Conservation (phyloP, 2,797 vertebrate genomes). For the Coreius guichenoti region DNA sequence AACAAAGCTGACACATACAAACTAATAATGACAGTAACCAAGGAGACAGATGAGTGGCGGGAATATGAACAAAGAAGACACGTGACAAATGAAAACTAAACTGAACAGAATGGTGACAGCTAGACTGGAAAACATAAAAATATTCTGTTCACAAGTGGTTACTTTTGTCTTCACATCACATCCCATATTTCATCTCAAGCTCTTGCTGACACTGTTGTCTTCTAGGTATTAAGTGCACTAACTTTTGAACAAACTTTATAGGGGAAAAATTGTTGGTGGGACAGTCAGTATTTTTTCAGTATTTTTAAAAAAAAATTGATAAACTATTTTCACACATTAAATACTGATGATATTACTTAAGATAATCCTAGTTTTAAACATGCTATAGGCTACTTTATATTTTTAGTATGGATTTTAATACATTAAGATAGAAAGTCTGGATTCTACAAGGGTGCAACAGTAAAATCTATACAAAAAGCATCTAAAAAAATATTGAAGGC, state of each 20-base stretch:
- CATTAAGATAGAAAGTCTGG: not conserved
- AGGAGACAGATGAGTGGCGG: too few relatives aligned
- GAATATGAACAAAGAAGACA: too few relatives aligned
- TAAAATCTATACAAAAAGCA: not conserved
- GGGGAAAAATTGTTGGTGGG: not conserved
- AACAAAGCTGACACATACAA: too few relatives aligned
- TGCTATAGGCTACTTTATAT: too few relatives aligned
- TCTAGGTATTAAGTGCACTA: not conserved
- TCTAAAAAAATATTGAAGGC: not conserved
- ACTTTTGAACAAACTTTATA: not conserved
- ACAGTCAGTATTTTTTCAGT: not conserved
- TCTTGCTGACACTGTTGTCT: not conserved
- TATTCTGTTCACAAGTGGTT: constrained; percentile 3
- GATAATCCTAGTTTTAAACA: too few relatives aligned
- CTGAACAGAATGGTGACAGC: too few relatives aligned
- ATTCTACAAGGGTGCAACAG: not conserved
- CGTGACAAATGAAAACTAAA: too few relatives aligned
- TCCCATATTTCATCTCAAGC: not conserved
- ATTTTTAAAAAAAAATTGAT: not conserved
- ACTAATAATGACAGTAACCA: too few relatives aligned
- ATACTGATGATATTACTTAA: too few relatives aligned
- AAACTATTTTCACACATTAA: too few relatives aligned
- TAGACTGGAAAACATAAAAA: not conserved
- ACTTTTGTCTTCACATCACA: not conserved
- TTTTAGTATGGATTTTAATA: too few relatives aligned